These are phyloP conservation scores for Hyphantria cunea DNA, from an alignment of 1,140 invertebrate species.

Conservation along the genomic window DNA sequence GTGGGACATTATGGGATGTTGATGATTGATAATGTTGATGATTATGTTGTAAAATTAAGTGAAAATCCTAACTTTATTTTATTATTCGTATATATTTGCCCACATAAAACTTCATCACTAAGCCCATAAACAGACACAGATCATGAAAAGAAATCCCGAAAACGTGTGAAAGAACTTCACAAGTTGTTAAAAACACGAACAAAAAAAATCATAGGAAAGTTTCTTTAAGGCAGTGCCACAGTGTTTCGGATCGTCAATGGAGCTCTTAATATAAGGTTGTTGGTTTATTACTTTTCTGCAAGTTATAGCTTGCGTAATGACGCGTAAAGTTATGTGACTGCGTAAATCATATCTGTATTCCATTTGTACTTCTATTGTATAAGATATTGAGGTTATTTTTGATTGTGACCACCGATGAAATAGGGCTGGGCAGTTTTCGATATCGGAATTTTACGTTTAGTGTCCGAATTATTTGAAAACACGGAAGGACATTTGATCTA, in stretches of 20 bases:
- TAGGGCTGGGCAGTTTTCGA: slow-evolving; percentile 10
- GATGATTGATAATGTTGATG: too few species aligned
- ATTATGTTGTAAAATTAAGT: too few species aligned
- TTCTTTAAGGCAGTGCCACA: slow-evolving; percentile 9
- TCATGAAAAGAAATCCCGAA: not conserved
- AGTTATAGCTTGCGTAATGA: slow-evolving; percentile 30
- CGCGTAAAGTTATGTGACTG: slow-evolving; percentile 22
- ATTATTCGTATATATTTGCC: too few species aligned
- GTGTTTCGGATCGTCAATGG: slow-evolving; percentile 23
- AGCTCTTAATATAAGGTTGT: slow-evolving; percentile 14
- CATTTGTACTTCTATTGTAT: slow-evolving; percentile 13
- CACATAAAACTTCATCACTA: not conserved
- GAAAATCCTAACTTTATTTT: too few species aligned
- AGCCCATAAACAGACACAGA: not conserved
- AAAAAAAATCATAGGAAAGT: slow-evolving; percentile 19
- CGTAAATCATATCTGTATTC: slow-evolving; percentile 19
- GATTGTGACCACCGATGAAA: slow-evolving; percentile 8
- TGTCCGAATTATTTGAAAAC: slow-evolving; percentile 8
- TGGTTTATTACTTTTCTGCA: slow-evolving; percentile 30
- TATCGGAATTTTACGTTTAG: slow-evolving; percentile 12
- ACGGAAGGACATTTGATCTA: slow-evolving; percentile 1
- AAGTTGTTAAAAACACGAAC: slow-evolving; percentile 23
- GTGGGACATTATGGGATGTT: too few species aligned
- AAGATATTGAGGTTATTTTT: slow-evolving; percentile 18
- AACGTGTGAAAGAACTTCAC: slow-evolving; percentile 7